These are phyloP conservation scores for Hemicentrotus pulcherrimus DNA, from an alignment of 35 echinoderm and acorn worm species.

Conservation along the genomic window DNA sequence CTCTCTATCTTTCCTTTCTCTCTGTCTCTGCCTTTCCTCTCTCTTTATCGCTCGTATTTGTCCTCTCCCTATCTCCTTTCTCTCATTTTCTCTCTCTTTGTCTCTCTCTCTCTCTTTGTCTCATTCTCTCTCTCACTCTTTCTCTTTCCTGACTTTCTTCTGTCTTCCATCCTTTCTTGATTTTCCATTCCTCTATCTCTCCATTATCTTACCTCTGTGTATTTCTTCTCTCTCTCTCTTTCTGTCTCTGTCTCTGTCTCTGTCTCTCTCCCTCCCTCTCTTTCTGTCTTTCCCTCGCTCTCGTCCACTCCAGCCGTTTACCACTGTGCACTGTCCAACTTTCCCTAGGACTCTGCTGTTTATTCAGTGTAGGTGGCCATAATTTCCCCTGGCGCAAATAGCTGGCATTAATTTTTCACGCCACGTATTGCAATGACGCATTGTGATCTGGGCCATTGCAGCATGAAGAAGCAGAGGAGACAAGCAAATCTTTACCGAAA, in stretches of 20 bases:
- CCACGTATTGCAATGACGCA: conserved; percentile 23
- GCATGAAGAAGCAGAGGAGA: not conserved
- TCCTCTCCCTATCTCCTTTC: not conserved
- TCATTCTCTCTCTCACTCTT: not conserved
- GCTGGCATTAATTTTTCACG: conserved; percentile 24
- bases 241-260: too few species aligned
- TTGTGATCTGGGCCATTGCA: not conserved
- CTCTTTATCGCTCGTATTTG: not conserved
- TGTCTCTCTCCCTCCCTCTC: too few species aligned
- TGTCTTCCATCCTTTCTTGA: too few species aligned
- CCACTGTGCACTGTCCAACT: not conserved
- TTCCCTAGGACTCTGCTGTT: not conserved
- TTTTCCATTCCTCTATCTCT: too few species aligned
- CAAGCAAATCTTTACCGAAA: not conserved
- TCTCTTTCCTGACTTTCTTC: not conserved
- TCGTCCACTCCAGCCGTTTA: too few species aligned
- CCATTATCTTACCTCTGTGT: too few species aligned
- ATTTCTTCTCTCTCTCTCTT: too few species aligned
- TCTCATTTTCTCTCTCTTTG: not conserved
- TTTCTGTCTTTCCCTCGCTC: too few species aligned
- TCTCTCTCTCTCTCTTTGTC: not conserved
- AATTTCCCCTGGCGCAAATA: conserved; percentile 40
- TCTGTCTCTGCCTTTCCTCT: not conserved
- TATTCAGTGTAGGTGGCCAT: conserved; percentile 40
- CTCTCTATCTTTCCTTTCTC: not conserved